These are phyloP conservation scores for Dysmachus trigonus DNA, from an alignment of 2,888 invertebrate genomes.

Conservation along the genomic window DNA sequence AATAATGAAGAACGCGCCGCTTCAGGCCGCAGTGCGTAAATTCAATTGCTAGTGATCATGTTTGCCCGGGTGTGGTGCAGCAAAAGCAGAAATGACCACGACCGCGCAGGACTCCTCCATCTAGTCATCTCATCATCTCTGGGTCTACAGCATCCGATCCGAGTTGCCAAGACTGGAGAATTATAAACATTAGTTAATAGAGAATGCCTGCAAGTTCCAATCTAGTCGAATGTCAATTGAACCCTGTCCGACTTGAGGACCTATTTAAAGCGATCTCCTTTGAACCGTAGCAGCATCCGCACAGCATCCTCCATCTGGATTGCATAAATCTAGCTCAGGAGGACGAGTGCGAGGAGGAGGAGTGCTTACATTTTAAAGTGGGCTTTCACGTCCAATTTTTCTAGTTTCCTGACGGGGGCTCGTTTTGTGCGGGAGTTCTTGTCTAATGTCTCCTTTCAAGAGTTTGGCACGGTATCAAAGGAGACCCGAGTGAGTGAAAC, in stretches of 20 bases:
- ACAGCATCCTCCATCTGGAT: background rate
- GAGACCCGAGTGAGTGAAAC: background rate
- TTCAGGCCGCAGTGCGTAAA: background rate
- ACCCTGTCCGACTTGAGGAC: background rate
- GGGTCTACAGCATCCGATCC: background rate
- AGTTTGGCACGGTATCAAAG: background rate
- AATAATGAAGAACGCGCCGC: background rate
- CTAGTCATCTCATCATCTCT: background rate
- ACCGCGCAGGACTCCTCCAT: background rate
- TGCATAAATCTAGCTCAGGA: background rate
- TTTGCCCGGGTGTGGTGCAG: background rate
- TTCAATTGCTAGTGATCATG: background rate
- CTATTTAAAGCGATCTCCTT: background rate
- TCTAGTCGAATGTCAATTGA: background rate
- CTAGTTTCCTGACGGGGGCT: background rate
- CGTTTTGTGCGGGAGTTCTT: background rate
- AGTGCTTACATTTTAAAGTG: background rate
- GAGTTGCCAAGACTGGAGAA: background rate
- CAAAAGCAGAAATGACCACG: background rate
- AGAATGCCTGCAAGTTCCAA: background rate
- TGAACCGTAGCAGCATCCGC: background rate
- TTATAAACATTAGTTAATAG: background rate
- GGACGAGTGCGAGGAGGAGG: too few species aligned
- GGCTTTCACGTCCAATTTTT: background rate
- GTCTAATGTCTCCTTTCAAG: slow-evolving; percentile 3